Conservation (phyloP, 2,797 vertebrate genomes). For the Prunella strophiata region DNA sequence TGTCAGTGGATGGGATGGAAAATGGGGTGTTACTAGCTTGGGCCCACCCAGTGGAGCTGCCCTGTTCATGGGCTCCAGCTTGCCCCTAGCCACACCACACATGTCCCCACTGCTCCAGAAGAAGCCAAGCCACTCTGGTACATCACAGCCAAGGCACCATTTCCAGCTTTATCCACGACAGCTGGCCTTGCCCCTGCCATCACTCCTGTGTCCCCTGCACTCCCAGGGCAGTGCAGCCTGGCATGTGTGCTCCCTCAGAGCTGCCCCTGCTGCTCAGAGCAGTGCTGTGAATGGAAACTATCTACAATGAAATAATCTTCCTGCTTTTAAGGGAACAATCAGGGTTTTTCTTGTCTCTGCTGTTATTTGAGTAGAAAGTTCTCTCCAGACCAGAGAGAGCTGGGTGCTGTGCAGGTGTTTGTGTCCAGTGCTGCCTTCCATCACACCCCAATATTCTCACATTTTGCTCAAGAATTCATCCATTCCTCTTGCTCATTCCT, state of each 20-base stretch:
- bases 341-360: not conserved
- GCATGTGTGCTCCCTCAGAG: not conserved
- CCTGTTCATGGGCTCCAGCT: not conserved
- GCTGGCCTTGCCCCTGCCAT: not conserved
- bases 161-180: not conserved
- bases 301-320: not conserved
- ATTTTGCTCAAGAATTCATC: not conserved
- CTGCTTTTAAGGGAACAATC: not conserved
- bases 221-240: fast-evolving
- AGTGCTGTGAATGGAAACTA: not conserved
- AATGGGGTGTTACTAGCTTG: not conserved
- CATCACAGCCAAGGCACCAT: not conserved
- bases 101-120: not conserved
- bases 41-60: not conserved
- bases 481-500: not conserved
- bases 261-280: not conserved
- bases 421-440: not conserved
- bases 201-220: fast-evolving
- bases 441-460: not conserved
- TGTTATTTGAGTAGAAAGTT: not conserved
- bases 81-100: not conserved
- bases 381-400: not conserved
- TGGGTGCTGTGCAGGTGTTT: not conserved
- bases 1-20: not conserved
- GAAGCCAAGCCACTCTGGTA: not conserved